Base-by-base conservation (phyloP, 2,797 vertebrate genomes). In the Ptychobarbus kaznakovi region DNA sequence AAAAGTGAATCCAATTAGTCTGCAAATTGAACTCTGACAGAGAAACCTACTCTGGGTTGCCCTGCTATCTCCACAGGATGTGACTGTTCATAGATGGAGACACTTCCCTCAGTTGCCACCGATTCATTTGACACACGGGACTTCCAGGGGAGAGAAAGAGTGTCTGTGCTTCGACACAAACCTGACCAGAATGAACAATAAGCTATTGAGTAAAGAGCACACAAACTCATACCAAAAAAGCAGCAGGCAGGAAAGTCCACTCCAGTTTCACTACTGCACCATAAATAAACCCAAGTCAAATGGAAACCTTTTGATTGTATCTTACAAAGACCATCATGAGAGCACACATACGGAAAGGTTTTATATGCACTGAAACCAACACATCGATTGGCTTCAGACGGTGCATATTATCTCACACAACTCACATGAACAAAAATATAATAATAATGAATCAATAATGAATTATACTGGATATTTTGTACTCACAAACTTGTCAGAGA, bases 11-110 rank as follows among this genome's bases (percentile, higher is more conserved):
- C 81, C 58, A 83, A 83, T 75, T 49, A 83, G 70, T 65, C 72
- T 83, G 22, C 44, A 77, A 76, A 66, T 53, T 68, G 46, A 68
- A 77, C 72, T 75, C 44, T 38, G 44, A 68, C 44, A 25, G 22
- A 84, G 61, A 68, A 84, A 76, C 40, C 56, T 74, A 78, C 90
- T 83, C 76, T 18, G 82, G 86, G 79, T 87, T 83, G 92, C 83
- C 90, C 90, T 91, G 88, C 89, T 84, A 89, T 90, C 92, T 93
- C 92, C 86, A 89, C 92, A 89, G 93, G 91, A 86, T 81, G 88
- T 90, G 81, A 83, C 85, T 87, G 25, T 82, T 61, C 90, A 74
- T 90, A 87, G 91, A 89, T 92, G 86, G 70, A 92, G 91, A 87
- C 89, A 89, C 90, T 87, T 82, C 74, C 90, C 90, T 91, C 92